Conservation (phyloP, 2,888 invertebrate species). For the Mallateleia sp. region DNA sequence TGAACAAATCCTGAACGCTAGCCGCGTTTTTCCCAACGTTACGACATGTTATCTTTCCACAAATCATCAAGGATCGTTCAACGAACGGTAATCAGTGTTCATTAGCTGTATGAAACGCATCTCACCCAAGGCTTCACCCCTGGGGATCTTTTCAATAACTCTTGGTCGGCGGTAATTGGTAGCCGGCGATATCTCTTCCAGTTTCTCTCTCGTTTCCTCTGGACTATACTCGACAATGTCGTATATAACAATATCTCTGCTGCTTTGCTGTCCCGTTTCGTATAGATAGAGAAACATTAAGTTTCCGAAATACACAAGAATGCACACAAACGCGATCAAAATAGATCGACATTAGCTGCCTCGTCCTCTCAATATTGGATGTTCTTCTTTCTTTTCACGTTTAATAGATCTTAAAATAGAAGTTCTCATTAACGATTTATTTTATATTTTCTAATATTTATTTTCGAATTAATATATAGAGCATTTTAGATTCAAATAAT, state of each 20-base stretch:
- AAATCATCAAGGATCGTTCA: conserved; percentile 86
- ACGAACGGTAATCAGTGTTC: conserved; percentile 89
- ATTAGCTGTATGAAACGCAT: conserved; percentile 86
- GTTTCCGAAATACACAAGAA: conserved; percentile 85
- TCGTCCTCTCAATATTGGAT: conserved; percentile 81
- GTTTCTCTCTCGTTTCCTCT: conserved; percentile 80
- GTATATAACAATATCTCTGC: conserved; percentile 89
- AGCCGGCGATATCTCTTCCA: conserved; percentile 86
- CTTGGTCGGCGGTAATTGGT: conserved; percentile 88
- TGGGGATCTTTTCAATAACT: conserved; percentile 89
- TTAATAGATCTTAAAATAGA: conserved; percentile 82
- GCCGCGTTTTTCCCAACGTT: conserved; percentile 51
- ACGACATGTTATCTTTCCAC: conserved; percentile 79
- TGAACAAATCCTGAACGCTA: conserved; percentile 41
- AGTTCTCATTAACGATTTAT: conserved; percentile 84
- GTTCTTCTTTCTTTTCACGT: conserved; percentile 86
- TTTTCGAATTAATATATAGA: too few relatives aligned
- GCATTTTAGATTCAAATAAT: too few relatives aligned
- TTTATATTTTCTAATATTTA: conserved; percentile 15
- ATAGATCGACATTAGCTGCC: conserved; percentile 79
- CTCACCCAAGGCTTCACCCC: conserved; percentile 84
- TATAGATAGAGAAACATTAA: conserved; percentile 89
- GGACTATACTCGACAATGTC: conserved; percentile 86
- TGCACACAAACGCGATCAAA: conserved; percentile 78
- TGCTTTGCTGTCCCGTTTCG: conserved; percentile 85